Conservation (phyloP, 2,113 vertebrate species). For the Esox niger region DNA sequence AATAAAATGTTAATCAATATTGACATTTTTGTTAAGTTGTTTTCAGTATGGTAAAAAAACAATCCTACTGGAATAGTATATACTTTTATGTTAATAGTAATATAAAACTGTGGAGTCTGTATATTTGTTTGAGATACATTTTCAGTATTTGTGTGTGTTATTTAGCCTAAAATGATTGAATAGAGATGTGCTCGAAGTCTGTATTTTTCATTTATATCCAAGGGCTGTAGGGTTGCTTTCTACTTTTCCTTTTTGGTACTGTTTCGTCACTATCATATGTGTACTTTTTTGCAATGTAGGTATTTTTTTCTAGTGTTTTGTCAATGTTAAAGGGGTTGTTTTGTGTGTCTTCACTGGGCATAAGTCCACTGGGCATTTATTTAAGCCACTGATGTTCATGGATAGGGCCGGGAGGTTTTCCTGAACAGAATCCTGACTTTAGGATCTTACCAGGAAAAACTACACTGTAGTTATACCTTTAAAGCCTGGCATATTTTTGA, state of each 20-base stretch:
- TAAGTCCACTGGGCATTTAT: conserved; percentile 53
- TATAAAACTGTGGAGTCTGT: conserved; percentile 45
- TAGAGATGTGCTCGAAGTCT: conserved; percentile 22
- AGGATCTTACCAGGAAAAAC: not conserved
- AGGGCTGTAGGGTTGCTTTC: conserved; percentile 61
- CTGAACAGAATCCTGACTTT: too few relatives aligned
- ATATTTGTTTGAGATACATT: conserved; percentile 44
- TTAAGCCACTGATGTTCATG: conserved; percentile 26
- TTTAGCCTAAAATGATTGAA: conserved; percentile 19
- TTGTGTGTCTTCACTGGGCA: conserved; percentile 13
- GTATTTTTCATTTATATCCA: conserved; percentile 43
- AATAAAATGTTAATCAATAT: conserved; percentile 21
- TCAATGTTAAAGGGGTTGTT: conserved; percentile 16
- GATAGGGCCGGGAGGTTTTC: not conserved
- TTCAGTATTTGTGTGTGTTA: conserved; percentile 44
- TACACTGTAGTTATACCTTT: not conserved
- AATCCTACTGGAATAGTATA: conserved; percentile 19
- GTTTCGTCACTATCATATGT: conserved; percentile 50
- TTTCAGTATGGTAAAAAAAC: conserved; percentile 17
- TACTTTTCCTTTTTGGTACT: conserved; percentile 66
- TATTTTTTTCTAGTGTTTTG: conserved; percentile 43
- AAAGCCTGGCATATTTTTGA: too few relatives aligned
- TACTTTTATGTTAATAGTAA: conserved; percentile 30
- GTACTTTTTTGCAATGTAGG: conserved; percentile 42
- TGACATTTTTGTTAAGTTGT: conserved; percentile 16